A percentile compares a stretch with the other conserved stretches of the same genome.
Evolutionary conservation across 2,888 invertebrate genomes (phyloP).

Genomic region (Balanococcus diminutus): DNA sequence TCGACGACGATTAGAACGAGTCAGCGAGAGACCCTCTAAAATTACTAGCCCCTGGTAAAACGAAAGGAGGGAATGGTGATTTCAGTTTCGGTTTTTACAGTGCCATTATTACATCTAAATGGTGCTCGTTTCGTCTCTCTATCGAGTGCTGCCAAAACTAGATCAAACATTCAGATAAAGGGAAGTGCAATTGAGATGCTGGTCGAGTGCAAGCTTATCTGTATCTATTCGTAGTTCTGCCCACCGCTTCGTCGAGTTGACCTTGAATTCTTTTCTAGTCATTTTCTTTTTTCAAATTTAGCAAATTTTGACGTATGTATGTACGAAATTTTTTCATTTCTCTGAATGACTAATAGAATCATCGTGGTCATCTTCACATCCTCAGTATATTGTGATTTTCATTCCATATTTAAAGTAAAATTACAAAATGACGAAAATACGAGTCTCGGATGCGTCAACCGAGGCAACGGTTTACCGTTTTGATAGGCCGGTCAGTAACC

Average conservation of each 20-base stretch:
- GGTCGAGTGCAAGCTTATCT: not conserved
- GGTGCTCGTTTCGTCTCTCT: not conserved
- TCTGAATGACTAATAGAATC: not conserved
- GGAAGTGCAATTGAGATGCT: not conserved
- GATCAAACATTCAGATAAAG: not conserved
- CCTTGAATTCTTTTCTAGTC: not conserved
- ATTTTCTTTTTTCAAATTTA: not conserved
- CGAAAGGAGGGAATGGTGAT: not conserved
- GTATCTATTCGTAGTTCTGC: too few relatives aligned
- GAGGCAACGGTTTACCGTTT: not conserved
- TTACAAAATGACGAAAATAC: not conserved
- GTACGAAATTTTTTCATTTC: not conserved
- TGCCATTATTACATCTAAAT: not conserved
- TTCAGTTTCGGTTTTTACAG: not conserved
- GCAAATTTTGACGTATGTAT: not conserved
- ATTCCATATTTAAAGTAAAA: too few relatives aligned
- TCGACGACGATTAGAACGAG: not conserved
- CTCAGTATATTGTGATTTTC: not conserved
- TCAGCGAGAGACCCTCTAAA: not conserved
- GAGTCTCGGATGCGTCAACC: not conserved
- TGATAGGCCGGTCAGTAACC: constrained; percentile 2
- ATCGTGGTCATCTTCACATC: not conserved
- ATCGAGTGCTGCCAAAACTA: not conserved
- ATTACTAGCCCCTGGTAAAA: not conserved
- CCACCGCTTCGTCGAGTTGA: not conserved